Evolutionary conservation across 2,113 vertebrate species (phyloP), one percentile per base, ranked within the genome.

Genomic region (Marmota monax): DNA sequence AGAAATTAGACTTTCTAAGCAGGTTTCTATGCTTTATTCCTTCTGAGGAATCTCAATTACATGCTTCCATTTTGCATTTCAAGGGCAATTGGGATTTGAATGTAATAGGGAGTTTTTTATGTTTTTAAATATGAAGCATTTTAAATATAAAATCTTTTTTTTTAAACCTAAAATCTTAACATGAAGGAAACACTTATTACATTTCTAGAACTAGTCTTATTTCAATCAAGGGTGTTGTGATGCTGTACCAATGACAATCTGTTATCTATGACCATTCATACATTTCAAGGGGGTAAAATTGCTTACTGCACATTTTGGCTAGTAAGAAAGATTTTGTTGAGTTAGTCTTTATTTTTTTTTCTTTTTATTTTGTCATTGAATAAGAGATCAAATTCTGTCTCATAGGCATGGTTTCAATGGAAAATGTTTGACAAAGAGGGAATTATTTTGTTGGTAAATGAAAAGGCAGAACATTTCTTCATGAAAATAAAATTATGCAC

Each of bases 381-480:
- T 61, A 94, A 95, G 17, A 82, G 53, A 73, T 18, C 1, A 63
- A 78, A 84, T 92, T 88, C 37, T 84, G 16, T 10, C 90, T 80
- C 63, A 84, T 20, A 53, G 27, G 72, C 20, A 87, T 65, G n/a
- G 53, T 79, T 94, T 97, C 65, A 87, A 77, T 45, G 20, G 80
- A 92, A 94, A 97, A 87, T 85, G 14, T 92, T 87, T 56, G 14
- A 92, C 25, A 87, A 78, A 85, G 4, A 90, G 39, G 23, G 96
- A 92, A 78, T 70, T 82, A 80, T 73, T 95, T 94, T 94, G 85
- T 45, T 80, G 23, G 84, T 88, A 89, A 90, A 73, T 90, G 37
- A 72, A 82, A 92, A 88, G 61, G 45, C 8, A 96, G 56, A 58
- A 22, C 5, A 74, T 83, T 84, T 90, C 14, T 86, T 51, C 5